These are phyloP conservation scores for Pollenia angustigena DNA, from an alignment of 2,888 invertebrate species.

Conservation along the genomic window DNA sequence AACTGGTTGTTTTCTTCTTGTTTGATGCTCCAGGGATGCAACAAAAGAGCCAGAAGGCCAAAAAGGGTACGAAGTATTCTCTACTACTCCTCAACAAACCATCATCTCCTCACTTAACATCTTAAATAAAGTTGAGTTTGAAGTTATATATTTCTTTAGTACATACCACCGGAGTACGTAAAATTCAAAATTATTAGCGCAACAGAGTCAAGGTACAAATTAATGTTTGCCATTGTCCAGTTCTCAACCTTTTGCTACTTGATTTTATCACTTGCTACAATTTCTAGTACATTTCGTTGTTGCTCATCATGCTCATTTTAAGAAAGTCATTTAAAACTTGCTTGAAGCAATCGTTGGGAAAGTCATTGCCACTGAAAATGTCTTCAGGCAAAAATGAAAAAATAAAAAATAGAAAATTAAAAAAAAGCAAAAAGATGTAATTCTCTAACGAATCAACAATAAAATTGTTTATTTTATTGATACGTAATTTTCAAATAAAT, in stretches of 20 bases:
- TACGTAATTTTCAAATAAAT: constrained; percentile 51
- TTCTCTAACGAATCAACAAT: constrained; percentile 83
- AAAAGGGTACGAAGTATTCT: constrained; percentile 36
- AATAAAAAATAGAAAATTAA: neutral
- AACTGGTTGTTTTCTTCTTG: constrained; percentile 34
- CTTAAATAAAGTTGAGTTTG: constrained; percentile 31
- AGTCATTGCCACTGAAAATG: constrained; percentile 61
- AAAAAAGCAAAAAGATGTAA: constrained; percentile 36
- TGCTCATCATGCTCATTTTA: constrained; percentile 37
- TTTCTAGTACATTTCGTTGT: constrained; percentile 21
- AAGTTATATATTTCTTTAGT: neutral
- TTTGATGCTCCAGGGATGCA: constrained; percentile 56
- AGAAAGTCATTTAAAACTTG: constrained; percentile 41
- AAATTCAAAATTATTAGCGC: constrained; percentile 54
- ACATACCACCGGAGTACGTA: neutral
- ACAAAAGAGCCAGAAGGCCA: constrained; percentile 53
- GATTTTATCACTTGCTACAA: constrained; percentile 2
- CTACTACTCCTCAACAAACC: constrained; percentile 7
- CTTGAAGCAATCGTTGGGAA: constrained; percentile 33
- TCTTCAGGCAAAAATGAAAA: neutral
- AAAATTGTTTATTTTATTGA: constrained; percentile 83
- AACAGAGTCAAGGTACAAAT: constrained; percentile 78
- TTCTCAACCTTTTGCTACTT: neutral
- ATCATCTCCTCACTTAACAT: constrained; percentile 39
- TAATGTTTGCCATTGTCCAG: constrained; percentile 74